Evolutionary conservation across 2,888 invertebrate species (phyloP), one percentile per base, ranked within the genome.

Genomic region (Dendrolimus pini): DNA sequence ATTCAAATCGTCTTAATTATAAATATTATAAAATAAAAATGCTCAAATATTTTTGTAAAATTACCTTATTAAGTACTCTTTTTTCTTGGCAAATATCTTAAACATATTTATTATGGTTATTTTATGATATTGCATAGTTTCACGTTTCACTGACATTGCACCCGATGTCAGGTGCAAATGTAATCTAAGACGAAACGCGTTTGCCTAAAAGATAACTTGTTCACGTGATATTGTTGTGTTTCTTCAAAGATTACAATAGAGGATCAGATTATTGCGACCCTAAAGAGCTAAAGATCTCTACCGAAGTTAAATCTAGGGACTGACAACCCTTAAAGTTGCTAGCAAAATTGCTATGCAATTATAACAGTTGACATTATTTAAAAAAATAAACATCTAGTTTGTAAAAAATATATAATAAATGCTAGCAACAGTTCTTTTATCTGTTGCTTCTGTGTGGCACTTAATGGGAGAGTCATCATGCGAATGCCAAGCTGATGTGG

Each of bases 171-270:
- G 30, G 30, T 30, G 30, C 30, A 30, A 3, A 6, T 30, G 6
- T 30, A 3, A 30, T 30, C 30, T 3, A 30, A 30, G 30, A 30
- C 30, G 2, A 6, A 30, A 3, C 14, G 14, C 14, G 14, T 14
- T 14, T 14, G 1, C 14, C 14, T 14, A 14, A 14, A 3, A 30
- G 6, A 6, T 30, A 18, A 18, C 30, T 30, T 30, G 3, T 30
- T 18, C 3, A 18, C 1, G 18, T 3, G 18, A 18, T 18, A 18
- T 18, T 18, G 18, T 18, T 2, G 18, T 18, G 18, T 18, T 2
- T 18, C 18, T 57, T 56, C 56, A 56, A 53, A 54, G 57, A 52
- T 56, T 57, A 54, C 30, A 58, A 56, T 9, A 47, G 12, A 47
- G 9, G 47, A 30, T 47, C 47, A 12, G 47, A 47, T 47, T 47